Evolutionary conservation across 2,113 vertebrate genomes (phyloP), one percentile per base, ranked within the genome.

Genomic region (Actinemys pallida): DNA sequence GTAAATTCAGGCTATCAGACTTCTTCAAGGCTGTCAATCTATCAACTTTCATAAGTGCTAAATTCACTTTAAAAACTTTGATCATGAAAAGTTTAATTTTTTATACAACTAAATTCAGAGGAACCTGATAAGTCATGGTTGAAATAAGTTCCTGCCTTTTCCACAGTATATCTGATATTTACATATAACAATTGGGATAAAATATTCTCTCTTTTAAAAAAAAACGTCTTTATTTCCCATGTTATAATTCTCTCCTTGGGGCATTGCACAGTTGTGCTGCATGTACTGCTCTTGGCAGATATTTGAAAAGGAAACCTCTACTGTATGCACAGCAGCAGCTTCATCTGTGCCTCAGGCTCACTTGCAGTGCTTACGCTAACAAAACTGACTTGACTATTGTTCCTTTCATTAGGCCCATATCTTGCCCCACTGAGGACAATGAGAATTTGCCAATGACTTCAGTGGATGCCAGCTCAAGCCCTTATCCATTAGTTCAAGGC

Each of bases 271-370:
- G 52, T 54, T 95, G 69, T 53, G 78, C 88, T 94, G 84, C 80
- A 16, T 65, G 31, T 85, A 75, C 17, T 86, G 2, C 62, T 94
- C 89, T 93, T 91, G 88, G 95, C 83, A 94, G 93, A 88, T 76
- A 42, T 89, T 96, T 88, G 95, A 91, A 95, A 87, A 92, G 62
- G 19, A 11, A 62, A 47, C 27, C 89, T 86, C 50, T 87, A 39
- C 75, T 93, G 22, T 84, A 90, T 86, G 31, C 81, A 82, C 79
- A 93, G 54, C 76, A 84, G 57, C 59, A 86, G 57, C 83, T 54
- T 88, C 84, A 94, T 69, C 86, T 93, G 49, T 62, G 59, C 49
- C 81, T 76, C 57, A 62, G 45, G 82, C 76, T 81, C 93, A 80
- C n/a, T 83, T 53, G 76, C n/a, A 57, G 22, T 9, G 84, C 84